Conservation (phyloP, 2,888 invertebrate species). For the Coelopa pilipes region DNA sequence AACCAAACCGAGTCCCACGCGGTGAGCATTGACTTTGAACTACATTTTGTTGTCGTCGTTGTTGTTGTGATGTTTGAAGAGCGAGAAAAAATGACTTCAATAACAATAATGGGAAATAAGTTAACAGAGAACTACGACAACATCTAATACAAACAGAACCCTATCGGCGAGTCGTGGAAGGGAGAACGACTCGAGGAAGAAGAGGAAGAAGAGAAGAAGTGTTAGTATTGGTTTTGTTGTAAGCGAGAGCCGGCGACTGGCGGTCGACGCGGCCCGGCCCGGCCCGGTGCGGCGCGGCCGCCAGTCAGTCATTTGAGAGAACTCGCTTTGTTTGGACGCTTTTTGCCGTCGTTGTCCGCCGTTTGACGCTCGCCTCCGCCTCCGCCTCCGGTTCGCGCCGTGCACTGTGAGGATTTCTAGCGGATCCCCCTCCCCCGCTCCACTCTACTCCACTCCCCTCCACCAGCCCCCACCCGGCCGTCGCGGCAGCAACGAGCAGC, state of each 20-base stretch:
- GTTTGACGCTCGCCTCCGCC: neutral
- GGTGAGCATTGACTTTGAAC: conserved; percentile 28
- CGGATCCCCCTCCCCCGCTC: no score
- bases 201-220: neutral
- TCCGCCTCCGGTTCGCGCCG: no score
- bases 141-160: neutral
- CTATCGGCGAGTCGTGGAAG: no score
- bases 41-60: conserved; percentile 5
- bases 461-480: no score
- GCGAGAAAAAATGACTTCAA: conserved; percentile 8
- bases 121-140: conserved; percentile 15
- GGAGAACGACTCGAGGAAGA: no score
- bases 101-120: conserved; percentile 6
- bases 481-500: no score
- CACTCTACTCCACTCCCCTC: no score
- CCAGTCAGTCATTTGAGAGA: conserved; percentile 43
- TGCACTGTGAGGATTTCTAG: no score
- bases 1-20: no score
- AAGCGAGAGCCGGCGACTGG: no score
- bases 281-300: conserved; percentile 12
- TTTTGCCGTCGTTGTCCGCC: conserved; percentile 16
- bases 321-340: conserved; percentile 41
- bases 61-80: conserved; percentile 9
- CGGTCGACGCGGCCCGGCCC: neutral
- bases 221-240: conserved; percentile 4